Conservation (phyloP, 2,888 invertebrate species). For the Oxyscelio sp. region DNA sequence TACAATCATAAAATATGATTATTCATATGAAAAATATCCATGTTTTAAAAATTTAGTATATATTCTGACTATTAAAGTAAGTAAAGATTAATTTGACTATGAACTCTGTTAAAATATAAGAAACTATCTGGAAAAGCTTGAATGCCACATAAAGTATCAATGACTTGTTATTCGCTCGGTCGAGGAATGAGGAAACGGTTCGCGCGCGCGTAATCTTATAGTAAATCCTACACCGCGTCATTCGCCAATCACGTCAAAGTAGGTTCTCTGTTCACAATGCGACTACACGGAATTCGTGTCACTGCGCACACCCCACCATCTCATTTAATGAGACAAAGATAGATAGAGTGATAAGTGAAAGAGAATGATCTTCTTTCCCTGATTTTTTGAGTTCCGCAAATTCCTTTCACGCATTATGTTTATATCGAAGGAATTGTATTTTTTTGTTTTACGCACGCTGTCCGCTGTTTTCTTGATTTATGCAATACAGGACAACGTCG, state of each 20-base stretch:
- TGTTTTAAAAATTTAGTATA: too few relatives aligned
- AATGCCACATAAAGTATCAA: conserved; percentile 10
- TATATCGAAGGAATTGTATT: neutral
- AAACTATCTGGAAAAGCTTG: conserved; percentile 10
- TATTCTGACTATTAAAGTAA: too few relatives aligned
- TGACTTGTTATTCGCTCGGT: conserved; percentile 30
- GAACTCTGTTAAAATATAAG: too few relatives aligned
- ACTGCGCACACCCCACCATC: conserved; percentile 55
- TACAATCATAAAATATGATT: too few relatives aligned
- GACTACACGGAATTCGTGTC: conserved; percentile 62
- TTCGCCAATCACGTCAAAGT: conserved; percentile 69
- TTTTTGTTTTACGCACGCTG: conserved; percentile 6
- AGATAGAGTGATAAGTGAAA: neutral
- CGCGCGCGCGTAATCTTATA: conserved; percentile 68
- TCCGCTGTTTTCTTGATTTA: conserved; percentile 14
- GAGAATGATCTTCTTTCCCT: conserved; percentile 31
- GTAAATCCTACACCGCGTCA: conserved; percentile 42
- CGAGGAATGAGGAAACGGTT: conserved; percentile 59
- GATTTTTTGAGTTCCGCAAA: conserved; percentile 44
- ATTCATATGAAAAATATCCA: too few relatives aligned
- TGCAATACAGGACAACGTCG: neutral
- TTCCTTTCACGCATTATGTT: conserved; percentile 32
- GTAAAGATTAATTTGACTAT: too few relatives aligned
- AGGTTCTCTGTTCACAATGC: conserved; percentile 44
- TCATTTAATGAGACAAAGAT: conserved; percentile 19